Evolutionary conservation across 2,113 vertebrate species (phyloP), one percentile per base, ranked within the genome.

Genomic region (Catharus fuscescens): DNA sequence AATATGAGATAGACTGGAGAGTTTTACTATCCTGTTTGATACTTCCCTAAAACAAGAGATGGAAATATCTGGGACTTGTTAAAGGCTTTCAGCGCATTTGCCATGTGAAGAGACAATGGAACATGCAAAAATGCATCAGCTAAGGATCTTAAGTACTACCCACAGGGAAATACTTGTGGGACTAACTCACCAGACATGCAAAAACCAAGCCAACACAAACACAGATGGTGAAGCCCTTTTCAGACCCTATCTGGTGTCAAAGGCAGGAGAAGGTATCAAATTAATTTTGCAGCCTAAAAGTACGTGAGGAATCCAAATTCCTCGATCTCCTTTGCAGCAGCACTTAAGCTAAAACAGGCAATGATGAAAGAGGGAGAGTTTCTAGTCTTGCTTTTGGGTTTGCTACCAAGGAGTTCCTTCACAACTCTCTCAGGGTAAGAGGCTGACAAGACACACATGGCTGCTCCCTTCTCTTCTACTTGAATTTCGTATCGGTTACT

Each of bases 161-260:
- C 74, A 62, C 60, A 65, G 87, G 38, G 56, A 89, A 95, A 84
- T 66, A 62, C 65, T 91, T 67, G 47, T 59, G 52, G 38, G 47
- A 42, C 72, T 70, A 64, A 54, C 52, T 40, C 70, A 81, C 36
- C 34, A 87, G 78, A 56, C n/a, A 52, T 16, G 48, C 65, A 56
- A 66, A 87, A 48, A 60, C 26, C 61, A 81, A 81, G 90, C 90
- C 84, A 94, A 95, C 48, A 92, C 38, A 96, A 92, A 95, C 86
- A 96, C 82, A 95, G 90, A 86, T 90, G 86, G 89, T 53, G 80
- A 86, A 86, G 76, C 59, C 45, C 64, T 90, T 90, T 77, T 70
- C 86, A 90, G 88, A 64, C 24, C 47, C 92, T 89, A 59, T 94
- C 95, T 86, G 16, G 66, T 92, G 80, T 84, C 89, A 83, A 86